These are phyloP conservation scores for Acromyrmex heyeri DNA, from an alignment of 1,140 invertebrate genomes.

Conservation along the genomic window DNA sequence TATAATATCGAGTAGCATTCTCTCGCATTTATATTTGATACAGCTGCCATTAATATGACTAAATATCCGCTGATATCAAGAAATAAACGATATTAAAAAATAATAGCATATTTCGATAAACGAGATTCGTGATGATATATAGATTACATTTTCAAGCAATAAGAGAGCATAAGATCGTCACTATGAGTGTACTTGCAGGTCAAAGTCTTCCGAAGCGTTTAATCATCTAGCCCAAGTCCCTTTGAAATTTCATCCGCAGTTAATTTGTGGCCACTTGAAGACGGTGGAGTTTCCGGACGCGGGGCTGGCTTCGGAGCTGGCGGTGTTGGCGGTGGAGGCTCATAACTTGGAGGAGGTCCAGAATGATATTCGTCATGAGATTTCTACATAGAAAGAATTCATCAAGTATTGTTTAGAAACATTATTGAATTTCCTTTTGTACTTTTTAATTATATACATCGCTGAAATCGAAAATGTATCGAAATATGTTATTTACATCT, in stretches of 20 bases:
- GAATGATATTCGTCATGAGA: constrained; percentile 62
- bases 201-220: constrained; percentile 17
- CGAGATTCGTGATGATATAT: neutral
- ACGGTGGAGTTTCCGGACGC: constrained; percentile 64
- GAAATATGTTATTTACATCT: constrained; percentile 74
- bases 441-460: constrained; percentile 8
- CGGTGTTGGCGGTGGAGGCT: constrained; percentile 56
- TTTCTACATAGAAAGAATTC: constrained; percentile 63
- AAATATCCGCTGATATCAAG: neutral
- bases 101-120: constrained; percentile 1
- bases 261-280: constrained; percentile 77
- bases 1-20: constrained; percentile 20
- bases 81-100: neutral
- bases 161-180: constrained; percentile 54
- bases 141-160: neutral
- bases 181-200: constrained; percentile 7
- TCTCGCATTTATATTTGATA: neutral
- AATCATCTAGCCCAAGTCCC: constrained; percentile 83
- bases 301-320: constrained; percentile 60
- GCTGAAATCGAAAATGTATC: neutral
- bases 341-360: constrained; percentile 51
- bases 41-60: neutral
- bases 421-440: neutral
- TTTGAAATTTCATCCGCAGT: constrained; percentile 84
- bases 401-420: constrained; percentile 23